Evolutionary conservation across 2,888 invertebrate species (phyloP).

Genomic region (Pherbina coryleti): DNA sequence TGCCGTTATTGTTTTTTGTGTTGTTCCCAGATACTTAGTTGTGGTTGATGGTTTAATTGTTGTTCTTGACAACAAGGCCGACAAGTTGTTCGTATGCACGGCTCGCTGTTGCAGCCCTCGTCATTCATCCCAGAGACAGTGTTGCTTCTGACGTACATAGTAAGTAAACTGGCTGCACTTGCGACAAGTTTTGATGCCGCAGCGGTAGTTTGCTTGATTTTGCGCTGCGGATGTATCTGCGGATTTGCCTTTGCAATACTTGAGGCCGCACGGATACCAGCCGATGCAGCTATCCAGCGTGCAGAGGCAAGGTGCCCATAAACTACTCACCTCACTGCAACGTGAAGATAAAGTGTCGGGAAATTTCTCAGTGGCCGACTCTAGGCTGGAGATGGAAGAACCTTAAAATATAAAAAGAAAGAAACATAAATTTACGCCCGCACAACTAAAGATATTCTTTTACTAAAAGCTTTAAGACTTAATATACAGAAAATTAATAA

Average conservation of each 20-base stretch:
- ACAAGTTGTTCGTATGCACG: constrained; percentile 27
- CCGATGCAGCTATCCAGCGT: constrained; percentile 90
- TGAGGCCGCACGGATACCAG: constrained; percentile 96
- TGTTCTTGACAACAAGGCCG: constrained; percentile 21
- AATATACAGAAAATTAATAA: not conserved
- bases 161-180: constrained; percentile 91
- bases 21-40: not conserved
- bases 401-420: constrained; percentile 69
- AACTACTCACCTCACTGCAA: constrained; percentile 78
- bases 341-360: constrained; percentile 72
- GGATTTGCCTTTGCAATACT: constrained; percentile 90
- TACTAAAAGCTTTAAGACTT: not conserved
- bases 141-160: constrained; percentile 85
- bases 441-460: not conserved
- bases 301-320: constrained; percentile 84
- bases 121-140: constrained; percentile 86
- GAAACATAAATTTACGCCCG: not conserved
- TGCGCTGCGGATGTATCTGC: constrained; percentile 68
- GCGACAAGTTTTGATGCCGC: constrained; percentile 95
- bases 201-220: constrained; percentile 81
- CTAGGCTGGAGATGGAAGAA: constrained; percentile 79
- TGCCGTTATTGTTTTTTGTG: not conserved
- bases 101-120: constrained; percentile 61
- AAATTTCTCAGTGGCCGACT: constrained; percentile 80
- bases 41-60: not conserved